phyloP scores from a whole-genome alignment of 2,113 vertebrate species.

The Sarotherodon lohbergeri region DNA sequence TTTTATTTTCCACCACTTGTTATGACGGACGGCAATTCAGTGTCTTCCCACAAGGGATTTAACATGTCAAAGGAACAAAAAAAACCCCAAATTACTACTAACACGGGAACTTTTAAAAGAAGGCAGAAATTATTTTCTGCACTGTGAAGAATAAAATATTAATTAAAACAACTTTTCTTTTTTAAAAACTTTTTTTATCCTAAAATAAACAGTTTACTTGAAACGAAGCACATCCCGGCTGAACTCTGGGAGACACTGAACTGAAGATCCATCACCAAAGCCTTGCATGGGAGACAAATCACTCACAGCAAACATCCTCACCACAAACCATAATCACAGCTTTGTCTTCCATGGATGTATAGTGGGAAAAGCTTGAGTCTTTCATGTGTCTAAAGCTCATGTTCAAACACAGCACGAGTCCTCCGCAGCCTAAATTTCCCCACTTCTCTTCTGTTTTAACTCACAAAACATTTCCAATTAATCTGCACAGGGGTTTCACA shows the following conservation, averaged over 20 bases:
- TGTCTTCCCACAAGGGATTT: not conserved
- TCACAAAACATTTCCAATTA: constrained; percentile 10
- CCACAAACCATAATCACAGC: constrained; percentile 60
- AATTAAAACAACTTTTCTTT: not conserved
- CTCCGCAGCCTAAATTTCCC: not conserved
- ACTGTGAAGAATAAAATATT: not conserved
- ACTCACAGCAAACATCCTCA: constrained; percentile 37
- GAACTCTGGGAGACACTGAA: not conserved
- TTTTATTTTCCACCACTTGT: not conserved
- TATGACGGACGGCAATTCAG: not conserved
- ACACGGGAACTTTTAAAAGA: not conserved
- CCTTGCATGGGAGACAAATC: constrained; percentile 50
- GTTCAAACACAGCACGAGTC: constrained; percentile 38
- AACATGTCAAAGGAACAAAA: not conserved
- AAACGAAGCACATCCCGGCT: not conserved
- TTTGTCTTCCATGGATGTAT: constrained; percentile 41
- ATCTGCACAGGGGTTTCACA: not conserved
- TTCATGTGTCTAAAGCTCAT: constrained; percentile 39
- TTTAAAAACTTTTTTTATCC: fast-evolving
- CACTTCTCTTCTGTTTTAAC: not conserved
- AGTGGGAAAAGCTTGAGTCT: constrained; percentile 47
- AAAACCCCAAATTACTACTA: fast-evolving
- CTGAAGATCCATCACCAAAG: constrained; percentile 14
- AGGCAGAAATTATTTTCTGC: not conserved
- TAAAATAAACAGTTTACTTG: not conserved